phyloP scores from a whole-genome alignment of 2,888 invertebrate genomes.

The Galerucella calmariensis region DNA sequence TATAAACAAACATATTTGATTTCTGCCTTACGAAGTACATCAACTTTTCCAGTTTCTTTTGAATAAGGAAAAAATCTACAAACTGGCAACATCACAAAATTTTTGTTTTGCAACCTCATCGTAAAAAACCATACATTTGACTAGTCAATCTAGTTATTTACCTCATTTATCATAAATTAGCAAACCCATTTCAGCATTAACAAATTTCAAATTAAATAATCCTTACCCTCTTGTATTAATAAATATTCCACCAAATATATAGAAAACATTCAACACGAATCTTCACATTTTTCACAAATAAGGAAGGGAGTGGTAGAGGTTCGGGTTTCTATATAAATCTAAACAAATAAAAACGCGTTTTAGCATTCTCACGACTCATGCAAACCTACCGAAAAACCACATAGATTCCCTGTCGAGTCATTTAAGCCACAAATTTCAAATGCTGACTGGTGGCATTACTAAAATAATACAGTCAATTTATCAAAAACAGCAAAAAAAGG shows the following conservation, averaged over 20 bases:
- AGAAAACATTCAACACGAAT: constrained; percentile 6
- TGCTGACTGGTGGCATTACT: constrained; percentile 64
- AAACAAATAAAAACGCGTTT: constrained; percentile 20
- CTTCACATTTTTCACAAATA: constrained; percentile 15
- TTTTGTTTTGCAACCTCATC: too few species aligned
- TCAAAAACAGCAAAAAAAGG: constrained; percentile 30
- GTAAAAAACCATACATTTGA: too few species aligned
- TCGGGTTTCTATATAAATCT: constrained; percentile 18
- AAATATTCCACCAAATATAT: constrained; percentile 24
- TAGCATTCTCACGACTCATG: constrained; percentile 33
- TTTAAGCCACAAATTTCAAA: constrained; percentile 52
- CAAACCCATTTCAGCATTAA: not conserved
- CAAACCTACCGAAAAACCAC: constrained; percentile 54
- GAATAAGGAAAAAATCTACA: too few species aligned
- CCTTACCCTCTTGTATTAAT: constrained; percentile 30
- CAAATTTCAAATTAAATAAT: constrained; percentile 10
- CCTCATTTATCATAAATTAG: not conserved
- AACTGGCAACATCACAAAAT: too few species aligned
- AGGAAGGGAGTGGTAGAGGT: not conserved
- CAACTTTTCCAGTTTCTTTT: too few species aligned
- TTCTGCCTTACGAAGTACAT: too few species aligned
- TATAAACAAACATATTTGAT: too few species aligned
- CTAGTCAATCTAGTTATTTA: too few species aligned
- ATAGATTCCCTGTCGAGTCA: constrained; percentile 43
- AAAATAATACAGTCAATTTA: constrained; percentile 57